These are phyloP conservation scores for Siniperca knerii DNA, from an alignment of 2,113 vertebrate species.

Conservation along the genomic window DNA sequence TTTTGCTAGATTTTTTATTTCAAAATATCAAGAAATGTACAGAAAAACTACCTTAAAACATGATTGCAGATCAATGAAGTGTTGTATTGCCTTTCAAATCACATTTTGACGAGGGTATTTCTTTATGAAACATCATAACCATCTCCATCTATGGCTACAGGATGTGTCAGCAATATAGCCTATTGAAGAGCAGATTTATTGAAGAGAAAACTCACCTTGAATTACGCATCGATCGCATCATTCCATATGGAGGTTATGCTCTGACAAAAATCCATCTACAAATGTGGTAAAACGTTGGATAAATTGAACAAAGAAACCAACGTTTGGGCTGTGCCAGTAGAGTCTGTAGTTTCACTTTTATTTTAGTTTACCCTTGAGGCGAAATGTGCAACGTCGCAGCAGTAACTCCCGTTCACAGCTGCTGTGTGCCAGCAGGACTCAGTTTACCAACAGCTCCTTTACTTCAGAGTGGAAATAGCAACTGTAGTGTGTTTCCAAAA, in stretches of 20 bases:
- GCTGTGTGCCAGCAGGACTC: not conserved
- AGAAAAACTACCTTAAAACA: no score
- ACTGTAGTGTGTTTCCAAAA: not conserved
- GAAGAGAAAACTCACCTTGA: constrained; percentile 29
- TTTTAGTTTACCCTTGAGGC: not conserved
- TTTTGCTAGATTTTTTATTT: not conserved
- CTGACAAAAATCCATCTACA: not conserved
- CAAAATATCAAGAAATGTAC: not conserved
- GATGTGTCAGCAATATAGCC: no score
- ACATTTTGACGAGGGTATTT: not conserved
- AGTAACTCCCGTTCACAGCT: not conserved
- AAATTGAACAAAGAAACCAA: not conserved
- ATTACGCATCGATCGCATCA: not conserved
- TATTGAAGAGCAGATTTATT: no score
- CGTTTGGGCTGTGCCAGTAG: not conserved
- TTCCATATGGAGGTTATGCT: not conserved
- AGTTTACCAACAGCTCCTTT: not conserved
- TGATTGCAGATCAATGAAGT: not conserved
- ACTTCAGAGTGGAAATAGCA: not conserved
- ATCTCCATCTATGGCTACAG: not conserved
- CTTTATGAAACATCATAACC: not conserved
- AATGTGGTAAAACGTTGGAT: no score
- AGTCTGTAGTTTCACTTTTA: constrained; percentile 55
- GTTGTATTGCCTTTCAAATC: not conserved
- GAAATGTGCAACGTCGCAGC: not conserved